Percentiles rank a stretch among this genome's conserved stretches.
phyloP scores from a whole-genome alignment of 2,113 vertebrate species.

The Notarius lentiginosus region DNA sequence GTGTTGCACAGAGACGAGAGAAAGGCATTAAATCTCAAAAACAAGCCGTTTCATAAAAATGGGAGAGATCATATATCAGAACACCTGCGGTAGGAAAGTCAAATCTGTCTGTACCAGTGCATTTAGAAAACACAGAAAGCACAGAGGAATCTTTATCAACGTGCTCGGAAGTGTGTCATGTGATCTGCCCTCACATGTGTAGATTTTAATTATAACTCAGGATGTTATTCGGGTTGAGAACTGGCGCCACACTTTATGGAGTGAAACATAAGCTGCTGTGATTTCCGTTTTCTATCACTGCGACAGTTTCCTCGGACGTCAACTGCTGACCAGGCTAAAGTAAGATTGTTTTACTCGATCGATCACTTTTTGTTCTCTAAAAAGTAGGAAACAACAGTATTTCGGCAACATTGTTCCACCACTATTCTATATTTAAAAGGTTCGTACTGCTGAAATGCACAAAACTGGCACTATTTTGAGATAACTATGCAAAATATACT shows the following conservation, averaged over 20 bases:
- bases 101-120: background rate
- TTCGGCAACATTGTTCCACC: background rate
- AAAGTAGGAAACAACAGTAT: background rate
- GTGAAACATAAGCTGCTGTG: slow-evolving; percentile 33
- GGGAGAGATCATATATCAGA: background rate
- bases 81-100: background rate
- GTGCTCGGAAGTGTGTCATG: slow-evolving; percentile 1
- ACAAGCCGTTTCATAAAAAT: background rate
- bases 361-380: background rate
- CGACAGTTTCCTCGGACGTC: background rate
- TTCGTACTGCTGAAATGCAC: background rate
- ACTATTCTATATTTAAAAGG: background rate
- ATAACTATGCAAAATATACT: background rate
- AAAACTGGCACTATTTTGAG: background rate
- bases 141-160: background rate
- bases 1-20: background rate
- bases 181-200: slow-evolving; percentile 11
- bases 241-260: slow-evolving; percentile 33
- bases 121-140: background rate
- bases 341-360: background rate
- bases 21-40: background rate
- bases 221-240: slow-evolving; percentile 35
- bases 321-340: background rate
- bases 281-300: slow-evolving; percentile 21
- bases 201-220: slow-evolving; percentile 29